These are phyloP conservation scores for Drosophila koepferae DNA, from an alignment of 2,888 invertebrate genomes.

Conservation along the genomic window DNA sequence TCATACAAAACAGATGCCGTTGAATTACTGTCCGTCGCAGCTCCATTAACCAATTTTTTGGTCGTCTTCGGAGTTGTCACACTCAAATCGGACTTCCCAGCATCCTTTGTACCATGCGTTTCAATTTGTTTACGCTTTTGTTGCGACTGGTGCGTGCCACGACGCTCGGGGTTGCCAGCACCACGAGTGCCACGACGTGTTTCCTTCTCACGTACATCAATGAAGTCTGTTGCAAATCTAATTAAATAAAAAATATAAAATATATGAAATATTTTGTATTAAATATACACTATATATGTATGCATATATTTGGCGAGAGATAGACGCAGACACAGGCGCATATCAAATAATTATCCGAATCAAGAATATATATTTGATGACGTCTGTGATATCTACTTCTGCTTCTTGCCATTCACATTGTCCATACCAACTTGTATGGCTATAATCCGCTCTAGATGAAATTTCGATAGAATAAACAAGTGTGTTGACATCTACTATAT, in stretches of 20 bases:
- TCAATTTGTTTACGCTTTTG: slow-evolving; percentile 69
- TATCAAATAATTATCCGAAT: background rate
- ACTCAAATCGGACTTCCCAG: slow-evolving; percentile 37
- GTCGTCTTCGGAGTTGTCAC: slow-evolving; percentile 12
- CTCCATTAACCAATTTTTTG: slow-evolving; percentile 6
- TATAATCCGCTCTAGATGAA: background rate
- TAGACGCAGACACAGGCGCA: background rate
- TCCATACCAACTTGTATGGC: background rate
- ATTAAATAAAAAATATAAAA: background rate
- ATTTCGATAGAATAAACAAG: background rate
- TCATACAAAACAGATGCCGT: slow-evolving; percentile 19
- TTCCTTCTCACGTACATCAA: slow-evolving; percentile 96
- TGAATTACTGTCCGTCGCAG: slow-evolving; percentile 21
- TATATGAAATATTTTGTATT: background rate
- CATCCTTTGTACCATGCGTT: slow-evolving; percentile 66
- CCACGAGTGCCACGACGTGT: slow-evolving; percentile 93
- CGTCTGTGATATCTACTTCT: background rate
- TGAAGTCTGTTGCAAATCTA: slow-evolving; percentile 96
- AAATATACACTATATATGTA: background rate
- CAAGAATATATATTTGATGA: background rate
- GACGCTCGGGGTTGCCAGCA: slow-evolving; percentile 76
- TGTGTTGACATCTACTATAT: background rate
- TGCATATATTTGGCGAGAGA: background rate
- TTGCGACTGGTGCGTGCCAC: slow-evolving; percentile 31
- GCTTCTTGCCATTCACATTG: background rate